Evolutionary conservation across 2,113 vertebrate genomes (phyloP), one percentile per base, ranked within the genome.

Genomic region (Pampusana beccarii): DNA sequence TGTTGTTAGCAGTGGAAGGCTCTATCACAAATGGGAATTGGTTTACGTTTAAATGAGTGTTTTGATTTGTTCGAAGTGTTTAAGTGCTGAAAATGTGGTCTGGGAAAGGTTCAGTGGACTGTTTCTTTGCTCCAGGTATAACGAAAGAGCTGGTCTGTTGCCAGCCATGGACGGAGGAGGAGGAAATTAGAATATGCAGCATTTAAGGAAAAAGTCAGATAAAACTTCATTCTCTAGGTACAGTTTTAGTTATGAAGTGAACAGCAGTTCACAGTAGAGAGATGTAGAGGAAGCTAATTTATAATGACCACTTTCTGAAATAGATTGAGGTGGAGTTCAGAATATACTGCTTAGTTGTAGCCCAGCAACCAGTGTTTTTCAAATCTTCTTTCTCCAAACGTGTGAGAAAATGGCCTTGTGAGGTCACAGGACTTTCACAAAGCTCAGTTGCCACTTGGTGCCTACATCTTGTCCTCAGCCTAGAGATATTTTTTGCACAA

Each of bases 81-180:
- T 53, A 64, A 85, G 70, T 40, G 62, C 70, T 40, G 62, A 57
- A 34, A 65, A 6, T 36, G 17, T 61, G 62, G 50, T 82, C 87
- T 93, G 72, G 78, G 90, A 61, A 91, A 50, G 73, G 91, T 72
- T 94, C 65, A 56, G 86, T 72, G 40, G 61, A 74, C 44, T 87
- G 66, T 85, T 93, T 73, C 86, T 92, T 89, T 89, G 61, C 87
- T 93, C 28, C 71, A 92, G 23, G 82, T 91, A 71, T n/a, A 91
- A 85, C 66, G 66, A 95, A 89, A 79, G 58, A 79, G n/a, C 81
- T 95, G 95, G 90, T 90, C 90, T 80, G 66, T 85, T 95, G 95
- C 93, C 91, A 95, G 84, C 70, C 58, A 9, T 7, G 44, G 44
- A 71, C 58, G 81, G 74, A 89, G 57, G 53, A 95, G 91, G 61